These are phyloP conservation scores for Panulirus ornatus DNA, from an alignment of 1,140 invertebrate species.

Conservation along the genomic window DNA sequence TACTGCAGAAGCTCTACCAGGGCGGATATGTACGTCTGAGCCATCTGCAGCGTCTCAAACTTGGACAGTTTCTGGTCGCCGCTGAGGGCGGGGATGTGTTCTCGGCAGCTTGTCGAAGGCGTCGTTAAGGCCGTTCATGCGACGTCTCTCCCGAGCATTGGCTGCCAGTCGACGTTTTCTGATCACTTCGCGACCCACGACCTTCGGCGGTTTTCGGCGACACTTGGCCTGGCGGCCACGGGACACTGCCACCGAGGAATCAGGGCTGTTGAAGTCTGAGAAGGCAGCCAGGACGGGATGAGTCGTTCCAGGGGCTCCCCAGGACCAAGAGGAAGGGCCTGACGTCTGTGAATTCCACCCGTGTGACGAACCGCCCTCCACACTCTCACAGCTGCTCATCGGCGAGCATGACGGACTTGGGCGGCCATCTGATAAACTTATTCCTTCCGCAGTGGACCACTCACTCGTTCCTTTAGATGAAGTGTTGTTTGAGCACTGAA, in stretches of 20 bases:
- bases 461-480: constrained; percentile 5
- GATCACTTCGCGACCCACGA: constrained; percentile 57
- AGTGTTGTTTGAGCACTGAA: constrained; percentile 34
- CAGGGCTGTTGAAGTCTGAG: constrained; percentile 40
- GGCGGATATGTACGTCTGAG: constrained; percentile 89
- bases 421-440: constrained; percentile 43
- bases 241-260: constrained; percentile 23
- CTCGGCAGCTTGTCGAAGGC: constrained; percentile 89
- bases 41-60: constrained; percentile 93
- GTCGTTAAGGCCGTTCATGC: constrained; percentile 91
- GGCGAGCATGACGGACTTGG: constrained; percentile 60
- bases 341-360: constrained; percentile 24
- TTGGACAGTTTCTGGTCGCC: constrained; percentile 90
- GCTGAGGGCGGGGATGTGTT: constrained; percentile 87
- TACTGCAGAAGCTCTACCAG: constrained; percentile 77
- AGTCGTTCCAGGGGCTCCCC: constrained; percentile 59
- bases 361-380: constrained; percentile 28
- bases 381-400: constrained; percentile 57
- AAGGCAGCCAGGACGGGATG: constrained; percentile 58
- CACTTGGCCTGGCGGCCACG: constrained; percentile 54
- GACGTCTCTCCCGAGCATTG: constrained; percentile 86
- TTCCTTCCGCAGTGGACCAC: constrained; percentile 38
- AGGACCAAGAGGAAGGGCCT: constrained; percentile 61
- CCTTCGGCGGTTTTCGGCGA: constrained; percentile 50
- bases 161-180: constrained; percentile 83